phyloP scores from a whole-genome alignment of 2,113 vertebrate genomes.

The Regulus satrapa region DNA sequence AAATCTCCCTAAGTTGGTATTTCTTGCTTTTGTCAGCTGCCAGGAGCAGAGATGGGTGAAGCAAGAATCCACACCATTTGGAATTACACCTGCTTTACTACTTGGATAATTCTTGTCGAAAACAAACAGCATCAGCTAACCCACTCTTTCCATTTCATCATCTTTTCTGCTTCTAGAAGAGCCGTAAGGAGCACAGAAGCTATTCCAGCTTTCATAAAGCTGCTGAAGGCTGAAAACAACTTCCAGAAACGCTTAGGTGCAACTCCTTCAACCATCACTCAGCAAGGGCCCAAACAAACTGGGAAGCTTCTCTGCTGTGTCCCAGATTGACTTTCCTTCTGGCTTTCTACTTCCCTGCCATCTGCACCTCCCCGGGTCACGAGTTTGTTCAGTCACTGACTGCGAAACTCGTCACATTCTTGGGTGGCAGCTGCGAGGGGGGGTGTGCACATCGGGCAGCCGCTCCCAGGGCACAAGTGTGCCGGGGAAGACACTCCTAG shows the following conservation, averaged over 20 bases:
- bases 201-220: background rate
- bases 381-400: background rate
- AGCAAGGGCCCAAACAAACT: background rate
- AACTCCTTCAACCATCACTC: background rate
- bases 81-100: background rate
- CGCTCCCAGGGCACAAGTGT: background rate
- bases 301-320: background rate
- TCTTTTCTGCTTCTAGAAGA: background rate
- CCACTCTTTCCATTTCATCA: background rate
- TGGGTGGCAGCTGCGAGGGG: background rate
- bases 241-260: background rate
- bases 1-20: background rate
- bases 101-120: background rate
- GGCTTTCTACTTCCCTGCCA: background rate
- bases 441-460: fast-evolving
- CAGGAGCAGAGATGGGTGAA: background rate
- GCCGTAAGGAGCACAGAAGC: background rate
- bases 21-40: background rate
- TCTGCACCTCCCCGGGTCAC: background rate
- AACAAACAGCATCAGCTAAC: background rate
- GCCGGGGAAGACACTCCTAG: background rate
- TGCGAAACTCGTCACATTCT: background rate
- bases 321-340: background rate
- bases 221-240: background rate
- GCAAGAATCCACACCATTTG: background rate